Base-by-base conservation (phyloP, 92 coral and sea anemone genomes). In the Anthopleura xanthogrammica region DNA sequence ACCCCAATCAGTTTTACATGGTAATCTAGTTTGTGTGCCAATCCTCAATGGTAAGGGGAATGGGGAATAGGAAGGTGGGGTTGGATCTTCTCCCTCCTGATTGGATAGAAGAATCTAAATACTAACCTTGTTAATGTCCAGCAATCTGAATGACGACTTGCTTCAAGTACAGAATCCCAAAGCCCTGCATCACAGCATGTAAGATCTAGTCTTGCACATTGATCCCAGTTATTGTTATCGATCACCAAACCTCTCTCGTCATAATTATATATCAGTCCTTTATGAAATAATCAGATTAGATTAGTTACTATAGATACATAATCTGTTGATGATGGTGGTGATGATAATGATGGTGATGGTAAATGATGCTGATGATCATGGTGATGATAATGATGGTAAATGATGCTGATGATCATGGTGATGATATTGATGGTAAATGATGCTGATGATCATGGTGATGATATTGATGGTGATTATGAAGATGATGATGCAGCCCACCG, bases 261-360 rank as follows among this genome's bases (percentile, higher is more conserved):
- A 82, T 89, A 94, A 83, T 92, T 91, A 82, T 93, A 93, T 58
- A 93, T 93, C 64, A 79, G 16, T 46, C 92, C 92, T 89, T 72
- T 10, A 22, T 17, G n/a, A 48, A 60, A 79, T 1, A 20, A 58
- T 23, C n/a, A 74, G 9, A 46, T 36, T 41, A 36, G n/a, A 41
- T 17, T 41, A 39, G 46, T 12, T 36, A 29, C 36, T 29, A 29
- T 29, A 20, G 77, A 20, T 16, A 12, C 5, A 43, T 46, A 19
- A 46, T 46, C 36, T 29, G 56, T 40, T 48, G 17, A 23, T 20
- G 17, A 17, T 75, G 52, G 17, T 75, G 55, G 1, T 65, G 72
- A 24, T 42, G 4, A 72, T 4, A 4, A 24, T 72, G 41, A 3
- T 72, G 36, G 36, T 72, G 41, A 3, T 72, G 36, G 36, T 20